Evolutionary conservation across 2,113 vertebrate genomes (phyloP).

Genomic region (Rhinogobius similis): DNA sequence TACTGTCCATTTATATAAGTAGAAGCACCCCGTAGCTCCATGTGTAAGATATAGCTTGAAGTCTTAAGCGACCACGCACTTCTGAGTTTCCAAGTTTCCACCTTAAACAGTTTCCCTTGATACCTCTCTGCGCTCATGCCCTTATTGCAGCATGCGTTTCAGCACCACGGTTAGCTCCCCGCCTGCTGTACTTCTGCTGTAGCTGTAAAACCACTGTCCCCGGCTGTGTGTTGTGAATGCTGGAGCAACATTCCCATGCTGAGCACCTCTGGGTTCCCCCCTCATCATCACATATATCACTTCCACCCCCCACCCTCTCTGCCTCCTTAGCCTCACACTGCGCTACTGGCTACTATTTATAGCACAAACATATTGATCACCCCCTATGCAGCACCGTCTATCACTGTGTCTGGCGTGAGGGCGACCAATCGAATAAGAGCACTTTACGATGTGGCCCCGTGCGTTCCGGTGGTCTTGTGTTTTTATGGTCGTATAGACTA

Average conservation of each 20-base stretch:
- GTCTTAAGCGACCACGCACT: not conserved
- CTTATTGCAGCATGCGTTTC: constrained; percentile 18
- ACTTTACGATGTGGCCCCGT: constrained; percentile 36
- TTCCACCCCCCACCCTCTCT: constrained; percentile 31
- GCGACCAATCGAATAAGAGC: constrained; percentile 16
- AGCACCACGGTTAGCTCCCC: constrained; percentile 10
- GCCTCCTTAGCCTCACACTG: constrained; percentile 67
- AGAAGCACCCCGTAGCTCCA: too few relatives aligned
- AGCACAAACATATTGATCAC: constrained; percentile 81
- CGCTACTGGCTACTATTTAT: constrained; percentile 76
- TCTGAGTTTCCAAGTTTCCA: not conserved
- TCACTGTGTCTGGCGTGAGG: constrained; percentile 59
- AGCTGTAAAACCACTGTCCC: constrained; percentile 26
- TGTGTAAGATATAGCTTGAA: not conserved
- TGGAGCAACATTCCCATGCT: constrained; percentile 55
- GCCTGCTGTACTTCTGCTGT: constrained; percentile 14
- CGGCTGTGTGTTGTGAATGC: constrained; percentile 44
- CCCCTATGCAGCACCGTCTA: constrained; percentile 66
- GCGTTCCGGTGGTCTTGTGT: not conserved
- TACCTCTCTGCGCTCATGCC: not conserved
- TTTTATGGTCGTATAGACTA: not conserved
- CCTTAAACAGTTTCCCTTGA: not conserved
- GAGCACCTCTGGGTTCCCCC: constrained; percentile 51
- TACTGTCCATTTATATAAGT: too few relatives aligned
- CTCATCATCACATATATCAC: constrained; percentile 74